phyloP scores from a whole-genome alignment of 2,113 vertebrate species.

The Nothoprocta perdicaria region DNA sequence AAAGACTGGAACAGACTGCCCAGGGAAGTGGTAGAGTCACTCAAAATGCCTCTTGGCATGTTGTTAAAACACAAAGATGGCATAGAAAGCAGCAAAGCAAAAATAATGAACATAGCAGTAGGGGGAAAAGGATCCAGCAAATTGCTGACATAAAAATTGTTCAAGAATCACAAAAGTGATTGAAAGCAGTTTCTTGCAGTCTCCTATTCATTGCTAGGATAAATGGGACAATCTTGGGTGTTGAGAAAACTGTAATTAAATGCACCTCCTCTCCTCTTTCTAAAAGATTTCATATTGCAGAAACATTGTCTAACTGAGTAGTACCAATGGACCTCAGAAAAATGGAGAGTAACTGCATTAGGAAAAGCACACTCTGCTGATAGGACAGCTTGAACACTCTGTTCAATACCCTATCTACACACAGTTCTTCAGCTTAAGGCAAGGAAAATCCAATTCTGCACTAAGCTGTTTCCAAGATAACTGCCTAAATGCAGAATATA shows the following conservation, averaged over 20 bases:
- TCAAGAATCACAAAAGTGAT: neutral
- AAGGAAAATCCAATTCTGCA: neutral
- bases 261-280: neutral
- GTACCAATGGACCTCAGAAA: neutral
- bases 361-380: neutral
- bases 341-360: neutral
- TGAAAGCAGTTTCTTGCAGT: neutral
- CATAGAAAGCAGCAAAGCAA: neutral
- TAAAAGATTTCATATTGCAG: neutral
- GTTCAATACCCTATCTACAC: neutral
- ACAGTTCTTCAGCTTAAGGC: neutral
- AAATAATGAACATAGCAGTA: neutral
- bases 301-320: neutral
- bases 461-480: neutral
- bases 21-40: too few relatives aligned
- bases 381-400: neutral
- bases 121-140: neutral
- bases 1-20: too few relatives aligned
- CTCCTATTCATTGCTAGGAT: neutral
- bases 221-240: neutral
- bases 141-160: neutral
- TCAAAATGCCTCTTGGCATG: neutral
- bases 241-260: neutral
- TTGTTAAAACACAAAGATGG: neutral
- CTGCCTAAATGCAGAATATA: neutral